phyloP scores from a whole-genome alignment of 2,113 vertebrate species.

The Acinonyx jubatus region DNA sequence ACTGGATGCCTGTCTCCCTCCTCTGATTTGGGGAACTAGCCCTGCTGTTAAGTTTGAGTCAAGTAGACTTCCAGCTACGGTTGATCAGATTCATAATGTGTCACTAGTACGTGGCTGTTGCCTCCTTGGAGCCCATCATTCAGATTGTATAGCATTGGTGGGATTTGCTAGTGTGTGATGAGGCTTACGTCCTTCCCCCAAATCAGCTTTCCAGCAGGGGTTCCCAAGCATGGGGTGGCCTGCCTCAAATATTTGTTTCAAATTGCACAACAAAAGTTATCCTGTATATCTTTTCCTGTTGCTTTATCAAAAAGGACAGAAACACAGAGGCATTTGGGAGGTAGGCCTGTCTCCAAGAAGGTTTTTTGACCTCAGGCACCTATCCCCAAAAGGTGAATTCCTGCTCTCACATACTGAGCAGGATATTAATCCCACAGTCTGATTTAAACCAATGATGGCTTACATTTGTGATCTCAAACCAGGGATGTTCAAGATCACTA shows the following conservation, averaged over 20 bases:
- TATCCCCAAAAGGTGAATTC: background rate
- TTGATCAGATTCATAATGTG: background rate
- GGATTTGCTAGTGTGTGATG: background rate
- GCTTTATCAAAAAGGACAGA: slow-evolving; percentile 1
- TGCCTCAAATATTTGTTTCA: slow-evolving; percentile 6
- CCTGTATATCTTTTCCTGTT: background rate
- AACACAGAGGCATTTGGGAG: background rate
- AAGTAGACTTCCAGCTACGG: background rate
- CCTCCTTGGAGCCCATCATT: background rate
- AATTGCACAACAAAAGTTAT: background rate
- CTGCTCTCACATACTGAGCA: background rate
- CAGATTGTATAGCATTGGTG: background rate
- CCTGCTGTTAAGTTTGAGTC: background rate
- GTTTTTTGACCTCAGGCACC: background rate
- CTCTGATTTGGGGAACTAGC: background rate
- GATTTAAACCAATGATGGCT: background rate
- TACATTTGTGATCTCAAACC: slow-evolving; percentile 15
- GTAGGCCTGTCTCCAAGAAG: background rate
- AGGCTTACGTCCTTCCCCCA: background rate
- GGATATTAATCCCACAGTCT: background rate
- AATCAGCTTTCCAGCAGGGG: background rate
- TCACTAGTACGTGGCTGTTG: background rate
- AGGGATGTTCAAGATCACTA: background rate
- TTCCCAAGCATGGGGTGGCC: background rate
- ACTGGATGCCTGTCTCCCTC: background rate